Evolutionary conservation across 2,113 vertebrate genomes (phyloP), one percentile per base, ranked within the genome.

Genomic region (Tetraodon nigroviridis): DNA sequence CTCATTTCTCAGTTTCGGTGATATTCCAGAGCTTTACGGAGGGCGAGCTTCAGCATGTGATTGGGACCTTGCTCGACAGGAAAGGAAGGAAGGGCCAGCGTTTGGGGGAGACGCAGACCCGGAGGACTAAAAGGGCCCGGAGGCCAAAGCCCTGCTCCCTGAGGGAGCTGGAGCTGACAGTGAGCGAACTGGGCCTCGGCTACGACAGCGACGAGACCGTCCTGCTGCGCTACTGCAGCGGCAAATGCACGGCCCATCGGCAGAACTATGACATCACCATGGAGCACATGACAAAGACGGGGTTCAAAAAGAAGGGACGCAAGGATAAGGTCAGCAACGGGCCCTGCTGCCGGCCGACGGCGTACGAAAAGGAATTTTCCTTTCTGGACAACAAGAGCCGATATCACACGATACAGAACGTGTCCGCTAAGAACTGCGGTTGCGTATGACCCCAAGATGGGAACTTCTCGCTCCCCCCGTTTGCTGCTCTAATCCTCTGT

Each of bases 11-110:
- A 99, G 95, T 98, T 80, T 90, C 92, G 22, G 83, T 87, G 51
- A 86, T 98, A 85, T 86, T 99, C 72, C 94, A 97, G 89, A 95
- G 93, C 84, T 96, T 95, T 89, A 95, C 95, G 0, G 93, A 97
- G 32, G 91, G 93, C 15, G 95, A 99, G 69, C 81, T 97, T 20
- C 90, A 87, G 51, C 92, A 92, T 61, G 90, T 96, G 68, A 84
- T 95, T 0, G 86, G 81, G 44, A 91, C 90, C 0, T 76, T 95
- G 75, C 82, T 93, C 18, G 88, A 92, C 59, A 84, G 81, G 61
- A 93, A 92, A 14, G 81, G 67, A 7, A 73, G 53, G 54, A 80
- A 68, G 62, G 73, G 61, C 49, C 45, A 48, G 29, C 66, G 53
- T 62, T 84, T 56, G 6, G 57, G 46, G 0, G 82, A 81, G 51